phyloP scores from a whole-genome alignment of 2,113 vertebrate genomes.

The Varanus komodoensis region DNA sequence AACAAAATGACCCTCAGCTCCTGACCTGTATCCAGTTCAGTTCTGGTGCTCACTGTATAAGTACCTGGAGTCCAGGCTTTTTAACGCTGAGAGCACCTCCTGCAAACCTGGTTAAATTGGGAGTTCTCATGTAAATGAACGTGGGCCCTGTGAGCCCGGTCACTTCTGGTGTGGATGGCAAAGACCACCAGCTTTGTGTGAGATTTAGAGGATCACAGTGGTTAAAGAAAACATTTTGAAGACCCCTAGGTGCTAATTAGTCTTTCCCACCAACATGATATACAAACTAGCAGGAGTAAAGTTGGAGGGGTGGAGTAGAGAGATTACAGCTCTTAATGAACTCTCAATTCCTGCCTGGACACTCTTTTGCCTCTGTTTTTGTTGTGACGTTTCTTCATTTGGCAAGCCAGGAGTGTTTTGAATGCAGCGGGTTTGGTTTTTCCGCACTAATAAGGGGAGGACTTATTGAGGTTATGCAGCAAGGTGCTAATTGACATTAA shows the following conservation, averaged over 20 bases:
- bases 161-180: constrained; percentile 23
- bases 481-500: constrained; percentile 72
- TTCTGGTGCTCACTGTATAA: no score
- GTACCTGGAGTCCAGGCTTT: no score
- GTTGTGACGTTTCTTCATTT: constrained; percentile 69
- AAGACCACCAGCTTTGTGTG: constrained; percentile 66
- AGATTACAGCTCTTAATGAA: constrained; percentile 59
- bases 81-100: no score
- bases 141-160: no score
- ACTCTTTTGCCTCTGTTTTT: constrained; percentile 32
- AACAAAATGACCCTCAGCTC: no score
- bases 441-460: constrained; percentile 63
- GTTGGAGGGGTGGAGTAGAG: not conserved
- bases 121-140: no score
- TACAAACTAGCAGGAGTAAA: constrained; percentile 58
- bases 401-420: constrained; percentile 60
- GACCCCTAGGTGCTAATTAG: constrained; percentile 65
- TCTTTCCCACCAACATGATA: constrained; percentile 59
- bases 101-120: no score
- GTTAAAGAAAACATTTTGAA: constrained; percentile 61
- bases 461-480: constrained; percentile 68
- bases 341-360: constrained; percentile 50
- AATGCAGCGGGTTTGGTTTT: constrained; percentile 61
- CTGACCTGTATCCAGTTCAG: no score
- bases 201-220: constrained; percentile 61